These are phyloP conservation scores for Labeo calbasu DNA, from an alignment of 2,797 vertebrate species.

Conservation along the genomic window DNA sequence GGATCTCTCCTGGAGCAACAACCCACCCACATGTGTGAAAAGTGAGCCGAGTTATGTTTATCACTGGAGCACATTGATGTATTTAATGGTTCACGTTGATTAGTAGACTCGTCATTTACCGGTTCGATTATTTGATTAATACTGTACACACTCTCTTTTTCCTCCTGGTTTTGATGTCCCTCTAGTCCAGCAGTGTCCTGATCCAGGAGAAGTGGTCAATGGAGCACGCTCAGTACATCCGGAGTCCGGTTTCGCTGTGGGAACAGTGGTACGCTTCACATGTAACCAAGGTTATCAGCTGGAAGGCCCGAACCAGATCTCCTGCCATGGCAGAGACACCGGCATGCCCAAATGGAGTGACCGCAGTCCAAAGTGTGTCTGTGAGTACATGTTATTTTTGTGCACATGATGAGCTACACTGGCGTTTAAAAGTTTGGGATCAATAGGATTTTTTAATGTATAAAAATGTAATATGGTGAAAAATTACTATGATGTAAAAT, in stretches of 20 bases:
- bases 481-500: too few species aligned
- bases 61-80: neutral
- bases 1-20: slow-evolving; percentile 93
- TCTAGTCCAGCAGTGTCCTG: slow-evolving; percentile 88
- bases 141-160: slow-evolving; percentile 19
- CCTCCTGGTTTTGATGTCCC: slow-evolving; percentile 37
- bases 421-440: too few species aligned
- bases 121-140: slow-evolving; percentile 1
- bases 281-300: slow-evolving; percentile 91
- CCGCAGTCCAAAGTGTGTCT: slow-evolving; percentile 91
- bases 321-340: slow-evolving; percentile 89
- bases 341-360: slow-evolving; percentile 94
- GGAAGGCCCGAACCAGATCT: slow-evolving; percentile 87
- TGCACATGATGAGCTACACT: neutral
- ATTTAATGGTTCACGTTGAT: neutral
- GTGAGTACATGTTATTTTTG: slow-evolving; percentile 77
- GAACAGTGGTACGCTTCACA: slow-evolving; percentile 89
- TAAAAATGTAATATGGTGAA: too few species aligned
- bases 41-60: slow-evolving; percentile 71
- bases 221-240: slow-evolving; percentile 86
- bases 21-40: slow-evolving; percentile 88
- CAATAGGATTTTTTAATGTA: too few species aligned
- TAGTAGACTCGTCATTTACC: neutral
- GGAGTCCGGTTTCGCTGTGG: slow-evolving; percentile 86
- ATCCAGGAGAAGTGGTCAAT: slow-evolving; percentile 90